Evolutionary conservation across 2,113 vertebrate species (phyloP), one percentile per base, ranked within the genome.

Genomic region (Solea senegalensis): DNA sequence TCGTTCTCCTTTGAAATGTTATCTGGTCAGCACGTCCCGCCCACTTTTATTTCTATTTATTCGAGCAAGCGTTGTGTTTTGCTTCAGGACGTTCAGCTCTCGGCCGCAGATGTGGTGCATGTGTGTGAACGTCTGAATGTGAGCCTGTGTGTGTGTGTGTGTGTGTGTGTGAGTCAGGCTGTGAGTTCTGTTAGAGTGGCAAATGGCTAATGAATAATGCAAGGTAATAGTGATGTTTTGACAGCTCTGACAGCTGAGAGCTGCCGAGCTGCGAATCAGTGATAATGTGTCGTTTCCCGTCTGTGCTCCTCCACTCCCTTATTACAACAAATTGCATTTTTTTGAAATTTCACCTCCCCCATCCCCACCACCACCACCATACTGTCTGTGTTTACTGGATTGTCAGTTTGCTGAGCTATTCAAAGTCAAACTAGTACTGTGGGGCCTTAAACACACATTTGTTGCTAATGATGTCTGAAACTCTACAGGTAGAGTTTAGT

Each of bases 201-300:
- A 90, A 71, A 66, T 41, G 74, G 75, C 76, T 87, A 85, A 92
- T 95, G 94, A 95, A 95, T 95, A 94, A 95, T 94, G 94, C 91
- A 94, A 89, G 91, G 54, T 92, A 91, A 91, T 85, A 83, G 89
- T 89, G 81, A 78, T 81, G 83, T 86, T 90, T 91, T 93, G 94
- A 94, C 94, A 95, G 90, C 90, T 82, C 92, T 86, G 89, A 94
- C 92, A 88, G 84, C 86, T 82, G 89, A 82, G 82, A 86, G 81
- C 83, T 85, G 88, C 89, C 81, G 87, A 90, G 76, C 90, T 87
- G 78, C 69, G 58, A 87, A 83, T 91, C 86, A 54, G 60, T 85
- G 80, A 88, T 93, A 92, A 91, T 89, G 78, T 86, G 89, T 88
- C 76, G 82, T 92, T 80, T 84, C 72, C 85, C 84, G 90, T 61